Evolutionary conservation across 2,113 vertebrate genomes (phyloP), one percentile per base, ranked within the genome.

Genomic region (Nibea coibor): DNA sequence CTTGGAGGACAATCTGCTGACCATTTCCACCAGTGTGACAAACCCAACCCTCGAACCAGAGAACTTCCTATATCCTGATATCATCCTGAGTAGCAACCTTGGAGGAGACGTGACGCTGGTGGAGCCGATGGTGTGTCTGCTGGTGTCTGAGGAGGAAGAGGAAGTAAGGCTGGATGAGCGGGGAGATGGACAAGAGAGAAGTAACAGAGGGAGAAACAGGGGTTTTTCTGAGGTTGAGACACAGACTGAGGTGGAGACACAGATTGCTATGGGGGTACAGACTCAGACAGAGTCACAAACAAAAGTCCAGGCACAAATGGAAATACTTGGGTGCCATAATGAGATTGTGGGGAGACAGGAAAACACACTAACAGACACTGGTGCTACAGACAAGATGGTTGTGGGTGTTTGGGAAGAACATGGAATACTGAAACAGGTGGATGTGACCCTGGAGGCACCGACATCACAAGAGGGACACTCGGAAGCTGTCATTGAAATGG

Each of bases 31-130:
- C 2, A 68, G 83, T 10, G 51, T 80, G 31, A 73, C 76, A 2
- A 89, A 84, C 70, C 73, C 65, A 0, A n/a, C 81, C 53, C 84
- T 94, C 1, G 88, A 94, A 45, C 92, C 88, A 5, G 91, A 90
- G 68, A 89, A 94, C 85, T 92, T 94, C 72, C 75, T 94, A 65
- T 95, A 91, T 71, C 94, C 94, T 16, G 94, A 95, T 75, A 94
- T 95, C 68, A 88, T 95, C 65, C 86, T 95, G 1, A 95, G 94
- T 88, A 95, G 94, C 80, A 93, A 84, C 82, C 77, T 82, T 3
- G 85, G 81, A 45, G 88, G 82, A 2, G 93, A 91, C 1, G 64
- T 76, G 57, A 89, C 91, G 31, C 71, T 87, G 83, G 92, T 88
- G 56, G 93, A 92, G 78, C 93, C 93, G 0, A 89, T 92, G 92